Evolutionary conservation across 1,140 invertebrate species (phyloP).

Genomic region (Drosophila repletoides): DNA sequence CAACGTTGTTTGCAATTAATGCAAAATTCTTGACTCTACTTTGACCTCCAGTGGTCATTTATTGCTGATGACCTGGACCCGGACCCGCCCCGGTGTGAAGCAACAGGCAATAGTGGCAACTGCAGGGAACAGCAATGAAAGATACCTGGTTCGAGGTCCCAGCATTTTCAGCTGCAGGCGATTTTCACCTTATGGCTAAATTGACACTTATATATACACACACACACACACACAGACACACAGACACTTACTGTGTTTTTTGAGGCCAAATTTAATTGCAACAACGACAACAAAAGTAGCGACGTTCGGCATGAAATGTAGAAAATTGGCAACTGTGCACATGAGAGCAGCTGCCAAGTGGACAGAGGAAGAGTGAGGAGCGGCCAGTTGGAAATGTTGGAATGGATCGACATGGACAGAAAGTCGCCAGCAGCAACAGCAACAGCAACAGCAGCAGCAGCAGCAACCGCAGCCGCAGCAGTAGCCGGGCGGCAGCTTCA

Average conservation of each 20-base stretch:
- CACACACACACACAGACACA: conserved; percentile 5
- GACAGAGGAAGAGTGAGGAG: background rate
- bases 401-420: conserved; percentile 34
- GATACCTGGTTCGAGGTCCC: conserved; percentile 1
- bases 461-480: conserved; percentile 6
- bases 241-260: conserved; percentile 34
- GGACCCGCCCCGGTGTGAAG: background rate
- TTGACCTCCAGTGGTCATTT: conserved; percentile 33
- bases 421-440: conserved; percentile 42
- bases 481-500: conserved; percentile 29
- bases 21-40: conserved; percentile 1
- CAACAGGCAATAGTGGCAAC: background rate
- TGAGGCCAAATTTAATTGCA: conserved; percentile 78
- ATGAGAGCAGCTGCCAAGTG: conserved; percentile 26
- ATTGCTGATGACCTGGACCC: conserved; percentile 14
- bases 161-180: conserved; percentile 22
- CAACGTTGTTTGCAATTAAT: conserved; percentile 27
- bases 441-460: background rate
- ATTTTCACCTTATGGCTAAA: conserved; percentile 46
- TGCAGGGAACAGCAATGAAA: background rate
- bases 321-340: conserved; percentile 56
- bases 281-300: conserved; percentile 19
- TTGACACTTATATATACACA: conserved; percentile 15
- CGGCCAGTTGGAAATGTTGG: conserved; percentile 4
- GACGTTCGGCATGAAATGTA: conserved; percentile 47